Evolutionary conservation across 2,888 invertebrate species (phyloP), one percentile per base, ranked within the genome.

Genomic region (Sarcophaga caerulescens): DNA sequence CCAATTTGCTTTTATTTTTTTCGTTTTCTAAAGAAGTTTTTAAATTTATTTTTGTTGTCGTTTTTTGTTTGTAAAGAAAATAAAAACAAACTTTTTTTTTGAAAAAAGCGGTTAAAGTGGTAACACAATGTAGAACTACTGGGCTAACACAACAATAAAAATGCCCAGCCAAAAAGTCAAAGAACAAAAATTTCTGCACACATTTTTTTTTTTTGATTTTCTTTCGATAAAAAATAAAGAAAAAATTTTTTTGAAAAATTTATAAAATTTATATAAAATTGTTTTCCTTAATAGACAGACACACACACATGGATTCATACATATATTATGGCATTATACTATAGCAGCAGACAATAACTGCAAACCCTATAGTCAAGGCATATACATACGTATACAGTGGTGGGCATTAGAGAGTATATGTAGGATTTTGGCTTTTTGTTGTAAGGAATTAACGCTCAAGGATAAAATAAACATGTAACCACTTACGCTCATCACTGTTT

Each of bases 61-160:
- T 35, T 35, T 35, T 35, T 35, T 35, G 35, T 35, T 35, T 60
- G 35, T 23, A n/a, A 47, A 47, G 60, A 75, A 14, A 11, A 63
- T 21, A 23, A 62, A 74, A 19, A 21, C 11, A 19, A 45, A 25
- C 2, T 21, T 65, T 35, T 44, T 47, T 57, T 52, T 21, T 14
- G 14, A 12, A 23, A 80, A 73, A 84, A 77, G 77, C 65, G 76
- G 62, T 84, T 81, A 81, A 75, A 84, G 84, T 86, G 86, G 74
- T 80, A 86, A 81, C 84, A 84, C 63, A 65, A 57, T 75, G 69
- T 68, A 75, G 59, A 70, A 80, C 70, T 70, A 71, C 47, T 75
- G 79, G 35, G 80, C 84, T 84, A 84, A 81, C 84, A 86, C 62
- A 86, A 86, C 81, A 86, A 86, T 86, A 86, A 84, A 86, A 86